Conservation (phyloP, 2,113 vertebrate species). For the Crocuta crocuta region DNA sequence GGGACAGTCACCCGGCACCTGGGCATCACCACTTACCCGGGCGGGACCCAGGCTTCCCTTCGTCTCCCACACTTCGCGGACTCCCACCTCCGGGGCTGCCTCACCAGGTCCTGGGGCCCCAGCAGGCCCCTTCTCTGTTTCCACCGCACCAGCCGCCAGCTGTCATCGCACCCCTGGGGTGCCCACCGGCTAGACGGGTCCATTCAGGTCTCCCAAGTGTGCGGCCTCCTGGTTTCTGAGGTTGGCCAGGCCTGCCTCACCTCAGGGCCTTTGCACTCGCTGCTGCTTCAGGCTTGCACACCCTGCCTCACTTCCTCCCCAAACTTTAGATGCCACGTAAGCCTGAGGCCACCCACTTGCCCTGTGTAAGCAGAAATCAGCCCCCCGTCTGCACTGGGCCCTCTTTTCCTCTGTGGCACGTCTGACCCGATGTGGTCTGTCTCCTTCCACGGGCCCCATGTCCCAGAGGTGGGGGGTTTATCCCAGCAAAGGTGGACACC, state of each 20-base stretch:
- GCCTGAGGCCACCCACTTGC: neutral
- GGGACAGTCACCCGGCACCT: neutral
- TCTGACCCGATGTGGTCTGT: neutral
- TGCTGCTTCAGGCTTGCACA: neutral
- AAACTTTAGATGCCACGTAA: neutral
- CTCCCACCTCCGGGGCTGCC: neutral
- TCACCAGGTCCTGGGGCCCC: neutral
- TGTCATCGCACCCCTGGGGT: too few relatives aligned
- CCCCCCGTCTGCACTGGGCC: neutral
- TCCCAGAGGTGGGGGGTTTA: neutral
- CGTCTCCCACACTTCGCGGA: neutral
- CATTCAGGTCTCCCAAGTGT: neutral
- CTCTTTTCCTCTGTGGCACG: rapidly evolving
- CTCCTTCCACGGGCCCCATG: neutral
- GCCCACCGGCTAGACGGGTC: neutral
- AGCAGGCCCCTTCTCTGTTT: neutral
- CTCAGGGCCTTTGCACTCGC: neutral
- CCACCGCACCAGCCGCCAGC: neutral
- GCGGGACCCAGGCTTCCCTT: neutral
- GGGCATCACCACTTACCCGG: neutral
- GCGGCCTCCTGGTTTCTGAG: neutral
- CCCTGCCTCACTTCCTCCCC: neutral
- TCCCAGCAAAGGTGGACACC: neutral
- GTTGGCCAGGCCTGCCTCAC: neutral
- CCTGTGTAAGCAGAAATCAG: neutral